These are phyloP conservation scores for Oxytorus armatus DNA, from an alignment of 2,888 invertebrate genomes.

Conservation along the genomic window DNA sequence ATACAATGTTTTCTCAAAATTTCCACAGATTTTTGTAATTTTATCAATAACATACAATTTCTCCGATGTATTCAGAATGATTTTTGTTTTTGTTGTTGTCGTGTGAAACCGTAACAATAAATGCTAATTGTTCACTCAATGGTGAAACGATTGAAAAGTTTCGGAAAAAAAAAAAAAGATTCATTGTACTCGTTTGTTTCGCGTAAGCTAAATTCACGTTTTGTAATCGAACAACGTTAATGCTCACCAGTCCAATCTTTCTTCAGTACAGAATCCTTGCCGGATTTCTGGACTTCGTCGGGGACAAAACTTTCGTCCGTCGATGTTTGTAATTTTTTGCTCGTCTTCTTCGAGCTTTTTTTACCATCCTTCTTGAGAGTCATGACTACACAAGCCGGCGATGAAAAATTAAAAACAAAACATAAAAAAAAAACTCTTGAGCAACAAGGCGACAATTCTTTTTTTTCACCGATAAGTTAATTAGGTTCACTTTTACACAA, in stretches of 20 bases:
- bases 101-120: no score
- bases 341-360: conserved; percentile 71
- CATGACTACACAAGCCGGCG: conserved; percentile 70
- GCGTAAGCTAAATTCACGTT: not conserved
- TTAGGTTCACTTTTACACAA: conserved; percentile 14
- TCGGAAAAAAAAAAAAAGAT: not conserved
- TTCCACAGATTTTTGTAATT: no score
- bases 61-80: no score
- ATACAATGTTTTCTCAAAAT: no score
- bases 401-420: not conserved
- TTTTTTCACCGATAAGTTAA: not conserved
- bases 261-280: conserved; percentile 55
- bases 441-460: not conserved
- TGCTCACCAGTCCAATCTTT: conserved; percentile 72
- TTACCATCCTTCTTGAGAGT: conserved; percentile 75
- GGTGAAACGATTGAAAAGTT: not conserved
- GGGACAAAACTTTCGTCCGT: conserved; percentile 43
- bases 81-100: no score
- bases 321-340: conserved; percentile 66
- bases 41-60: no score
- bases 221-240: not conserved
- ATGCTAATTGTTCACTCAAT: no score
- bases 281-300: conserved; percentile 66
- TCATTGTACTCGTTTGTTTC: not conserved
- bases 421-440: conserved; percentile 4